These are phyloP conservation scores for Cheirogaleus medius DNA, from an alignment of 2,113 vertebrate genomes.

Conservation along the genomic window DNA sequence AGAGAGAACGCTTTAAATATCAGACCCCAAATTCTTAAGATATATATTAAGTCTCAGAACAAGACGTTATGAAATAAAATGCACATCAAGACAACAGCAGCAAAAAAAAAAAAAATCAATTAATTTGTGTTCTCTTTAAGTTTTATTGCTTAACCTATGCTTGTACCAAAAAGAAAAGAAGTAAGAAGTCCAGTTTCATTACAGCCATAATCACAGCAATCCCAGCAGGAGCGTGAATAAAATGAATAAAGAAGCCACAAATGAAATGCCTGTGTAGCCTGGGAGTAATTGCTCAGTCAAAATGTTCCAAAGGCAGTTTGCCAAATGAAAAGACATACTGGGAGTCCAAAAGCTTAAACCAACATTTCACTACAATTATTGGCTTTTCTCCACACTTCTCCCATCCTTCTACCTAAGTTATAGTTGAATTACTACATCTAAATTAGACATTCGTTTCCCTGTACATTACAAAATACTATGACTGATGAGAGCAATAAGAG, in stretches of 20 bases:
- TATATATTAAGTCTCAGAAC: conserved; percentile 20
- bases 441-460: conserved; percentile 30
- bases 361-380: conserved; percentile 47
- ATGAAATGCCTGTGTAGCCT: conserved; percentile 37
- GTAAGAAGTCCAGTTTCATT: conserved; percentile 37
- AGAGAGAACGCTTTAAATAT: conserved; percentile 18
- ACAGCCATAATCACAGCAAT: not conserved
- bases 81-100: not conserved
- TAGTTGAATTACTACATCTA: conserved; percentile 31
- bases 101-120: not conserved
- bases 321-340: conserved; percentile 52
- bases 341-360: conserved; percentile 40
- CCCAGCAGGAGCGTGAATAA: conserved; percentile 30
- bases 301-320: conserved; percentile 46
- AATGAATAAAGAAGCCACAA: conserved; percentile 44
- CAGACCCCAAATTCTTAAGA: not conserved
- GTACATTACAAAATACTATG: conserved; percentile 13
- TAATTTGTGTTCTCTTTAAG: conserved; percentile 36
- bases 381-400: conserved; percentile 44
- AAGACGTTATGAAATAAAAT: conserved; percentile 25
- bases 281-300: conserved; percentile 28
- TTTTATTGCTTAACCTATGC: conserved; percentile 45
- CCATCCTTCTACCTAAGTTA: conserved; percentile 21
- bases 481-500: not conserved
- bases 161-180: conserved; percentile 9